A percentile compares a stretch with the other conserved stretches of the same genome.
phyloP scores from a whole-genome alignment of 2,797 vertebrate species.

The Sarcoramphus papa region DNA sequence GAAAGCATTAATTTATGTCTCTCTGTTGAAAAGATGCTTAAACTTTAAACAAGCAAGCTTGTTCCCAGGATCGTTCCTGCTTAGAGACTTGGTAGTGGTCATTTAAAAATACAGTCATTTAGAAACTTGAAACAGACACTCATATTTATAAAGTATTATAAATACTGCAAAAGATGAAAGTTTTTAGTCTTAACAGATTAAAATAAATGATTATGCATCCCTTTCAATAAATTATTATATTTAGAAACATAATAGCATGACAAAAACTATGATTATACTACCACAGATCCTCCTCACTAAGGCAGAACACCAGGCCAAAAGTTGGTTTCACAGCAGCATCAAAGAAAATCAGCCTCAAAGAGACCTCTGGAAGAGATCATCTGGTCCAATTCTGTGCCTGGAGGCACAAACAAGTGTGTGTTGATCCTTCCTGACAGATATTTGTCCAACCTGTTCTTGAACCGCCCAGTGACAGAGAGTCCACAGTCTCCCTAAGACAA shows the following conservation, averaged over 20 bases:
- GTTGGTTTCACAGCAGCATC: not conserved
- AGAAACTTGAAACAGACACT: not conserved
- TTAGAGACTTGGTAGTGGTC: not conserved
- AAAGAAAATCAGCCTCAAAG: not conserved
- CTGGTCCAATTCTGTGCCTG: not conserved
- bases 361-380: not conserved
- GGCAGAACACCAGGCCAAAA: not conserved
- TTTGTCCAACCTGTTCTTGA: not conserved
- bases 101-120: not conserved
- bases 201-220: not conserved
- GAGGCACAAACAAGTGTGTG: not conserved
- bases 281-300: not conserved
- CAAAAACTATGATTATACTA: not conserved
- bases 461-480: not conserved
- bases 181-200: not conserved
- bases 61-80: not conserved
- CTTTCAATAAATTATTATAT: not conserved
- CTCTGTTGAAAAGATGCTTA: not conserved
- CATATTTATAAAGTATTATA: not conserved
- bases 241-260: not conserved
- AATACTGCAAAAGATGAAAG: not conserved
- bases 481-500: not conserved
- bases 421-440: not conserved
- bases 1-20: not conserved
- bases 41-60: not conserved